Evolutionary conservation across 2,888 invertebrate species (phyloP).

Genomic region (Antitype chi): DNA sequence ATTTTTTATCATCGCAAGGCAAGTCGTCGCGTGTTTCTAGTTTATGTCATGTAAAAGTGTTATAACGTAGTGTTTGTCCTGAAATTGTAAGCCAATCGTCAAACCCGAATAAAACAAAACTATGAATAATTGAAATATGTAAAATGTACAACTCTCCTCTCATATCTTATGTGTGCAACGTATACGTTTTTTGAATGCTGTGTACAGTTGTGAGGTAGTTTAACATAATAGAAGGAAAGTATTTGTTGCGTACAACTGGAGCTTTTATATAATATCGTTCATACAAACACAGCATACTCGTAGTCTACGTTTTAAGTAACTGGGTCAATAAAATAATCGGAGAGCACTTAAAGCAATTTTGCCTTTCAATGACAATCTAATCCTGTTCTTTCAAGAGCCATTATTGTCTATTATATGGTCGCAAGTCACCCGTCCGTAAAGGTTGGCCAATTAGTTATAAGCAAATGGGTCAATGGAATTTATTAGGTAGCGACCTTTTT

Average conservation of each 20-base stretch:
- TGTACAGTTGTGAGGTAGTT: background rate
- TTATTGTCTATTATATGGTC: constrained; percentile 37
- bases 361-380: constrained; percentile 34
- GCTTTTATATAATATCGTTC: background rate
- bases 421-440: constrained; percentile 3
- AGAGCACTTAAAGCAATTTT: constrained; percentile 35
- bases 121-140: constrained; percentile 1
- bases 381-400: constrained; percentile 25
- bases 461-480: constrained; percentile 15
- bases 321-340: constrained; percentile 22
- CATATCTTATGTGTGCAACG: background rate
- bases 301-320: background rate
- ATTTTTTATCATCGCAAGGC: background rate
- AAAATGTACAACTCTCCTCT: background rate
- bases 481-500: background rate
- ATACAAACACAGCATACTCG: background rate
- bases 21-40: background rate
- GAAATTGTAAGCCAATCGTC: background rate
- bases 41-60: background rate
- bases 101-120: background rate
- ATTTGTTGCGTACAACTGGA: background rate
- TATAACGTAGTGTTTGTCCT: background rate
- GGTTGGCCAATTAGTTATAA: constrained; percentile 29
- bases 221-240: background rate
- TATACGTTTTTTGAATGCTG: background rate